Evolutionary conservation across 2,888 invertebrate species (phyloP).

Genomic region (Listrodromus nycthemerus): DNA sequence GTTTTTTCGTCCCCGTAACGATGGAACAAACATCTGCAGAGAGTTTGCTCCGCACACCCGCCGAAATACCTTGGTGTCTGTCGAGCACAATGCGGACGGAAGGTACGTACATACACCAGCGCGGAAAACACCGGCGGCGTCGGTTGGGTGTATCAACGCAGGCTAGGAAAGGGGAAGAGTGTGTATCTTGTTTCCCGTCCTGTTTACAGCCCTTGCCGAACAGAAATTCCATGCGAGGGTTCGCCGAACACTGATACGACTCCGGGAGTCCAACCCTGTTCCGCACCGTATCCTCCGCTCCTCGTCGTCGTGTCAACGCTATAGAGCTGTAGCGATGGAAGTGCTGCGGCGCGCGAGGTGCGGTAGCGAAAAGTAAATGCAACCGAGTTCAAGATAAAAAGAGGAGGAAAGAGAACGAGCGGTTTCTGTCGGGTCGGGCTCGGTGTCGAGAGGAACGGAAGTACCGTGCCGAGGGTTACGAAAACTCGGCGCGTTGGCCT

Average conservation of each 20-base stretch:
- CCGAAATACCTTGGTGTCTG: not conserved
- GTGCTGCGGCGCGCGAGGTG: not conserved
- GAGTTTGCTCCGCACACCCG: not conserved
- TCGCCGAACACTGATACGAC: slow-evolving; percentile 9
- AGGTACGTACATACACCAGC: not conserved
- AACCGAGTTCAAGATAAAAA: slow-evolving; percentile 2
- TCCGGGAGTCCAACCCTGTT: not conserved
- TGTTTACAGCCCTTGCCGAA: slow-evolving; percentile 25
- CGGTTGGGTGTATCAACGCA: not conserved
- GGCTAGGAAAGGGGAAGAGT: not conserved
- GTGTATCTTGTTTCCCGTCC: slow-evolving; percentile 26
- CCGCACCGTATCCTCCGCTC: not conserved
- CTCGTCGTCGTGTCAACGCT: not conserved
- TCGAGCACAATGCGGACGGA: not conserved
- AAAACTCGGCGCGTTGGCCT: slow-evolving; percentile 36
- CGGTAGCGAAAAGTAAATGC: slow-evolving; percentile 20
- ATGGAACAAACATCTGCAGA: not conserved
- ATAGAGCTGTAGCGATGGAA: slow-evolving; percentile 7
- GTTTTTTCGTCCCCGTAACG: too few species aligned
- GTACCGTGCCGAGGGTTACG: slow-evolving; percentile 36
- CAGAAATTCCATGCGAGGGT: slow-evolving; percentile 14
- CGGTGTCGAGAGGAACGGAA: slow-evolving; percentile 30
- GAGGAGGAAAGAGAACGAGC: not conserved
- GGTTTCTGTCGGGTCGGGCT: slow-evolving; percentile 15
- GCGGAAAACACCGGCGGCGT: not conserved